Base-by-base conservation (phyloP, 2,888 invertebrate species). In the Anthophora plumipes region DNA sequence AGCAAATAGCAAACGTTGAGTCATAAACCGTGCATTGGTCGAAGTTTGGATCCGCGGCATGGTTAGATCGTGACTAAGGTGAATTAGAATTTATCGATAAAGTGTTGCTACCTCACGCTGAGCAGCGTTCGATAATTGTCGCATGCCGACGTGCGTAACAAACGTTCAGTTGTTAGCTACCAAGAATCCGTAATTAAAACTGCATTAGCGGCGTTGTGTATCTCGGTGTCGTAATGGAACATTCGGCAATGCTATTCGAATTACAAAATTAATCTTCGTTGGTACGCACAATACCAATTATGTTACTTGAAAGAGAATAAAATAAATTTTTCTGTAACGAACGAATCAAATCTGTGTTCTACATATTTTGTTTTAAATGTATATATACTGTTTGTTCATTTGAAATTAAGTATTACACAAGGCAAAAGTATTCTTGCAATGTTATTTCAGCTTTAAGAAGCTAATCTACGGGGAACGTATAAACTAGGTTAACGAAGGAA, bases 101-200 rank as follows among this genome's bases (percentile, higher is more conserved):
- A 59, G 69, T 48, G 37, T 72, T 60, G 46, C 39, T 17, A 46
- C 11, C 55, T 41, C 31, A 60, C 41, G 25, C 4, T 12, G 46
- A n/a, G 50, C 22, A 25, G 52, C 66, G 80, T 50, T 69, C 80
- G 73, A 81, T 79, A 79, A 79, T 55, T 74, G 74, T 74, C 69
- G 81, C 69, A 72, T 80, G 46, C 67, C 73, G 80, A 43, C 50
- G 59, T n/a, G n/a, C 20, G 25, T 71, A 80, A 71, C 50, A 46
- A 80, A 64, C 25, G 67, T 41, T 78, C 43, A 25, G 68, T 37
- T 57, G 31, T 22, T 20, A 54, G 54, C 60, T 41, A 74, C 25
- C 67, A 75, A 75, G 69, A 77, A 73, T 77, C 69, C 50, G 43
- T 61, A 75, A 79, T 85, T 79, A 71, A 85, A 66, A 57, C 54